These are phyloP conservation scores for Ashinkailepas kermadecensis DNA, from an alignment of 2,888 invertebrate species.

Conservation along the genomic window DNA sequence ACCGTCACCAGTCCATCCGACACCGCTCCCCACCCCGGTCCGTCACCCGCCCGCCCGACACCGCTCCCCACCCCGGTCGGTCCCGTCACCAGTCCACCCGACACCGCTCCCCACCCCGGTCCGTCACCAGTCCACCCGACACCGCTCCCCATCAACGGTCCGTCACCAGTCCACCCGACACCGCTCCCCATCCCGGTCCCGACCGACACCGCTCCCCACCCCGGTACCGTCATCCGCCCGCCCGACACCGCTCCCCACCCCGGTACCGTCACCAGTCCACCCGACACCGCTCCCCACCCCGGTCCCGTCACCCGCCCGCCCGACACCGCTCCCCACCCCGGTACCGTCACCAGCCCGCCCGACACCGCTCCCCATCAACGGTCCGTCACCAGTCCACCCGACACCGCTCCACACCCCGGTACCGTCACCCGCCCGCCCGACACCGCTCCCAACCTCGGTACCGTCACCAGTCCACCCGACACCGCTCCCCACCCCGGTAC, in stretches of 20 bases:
- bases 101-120: too few species aligned
- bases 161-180: background rate
- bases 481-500: too few species aligned
- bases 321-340: background rate
- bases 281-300: background rate
- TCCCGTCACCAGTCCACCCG: background rate
- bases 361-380: background rate
- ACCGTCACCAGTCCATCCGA: background rate
- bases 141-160: background rate
- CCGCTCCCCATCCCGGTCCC: background rate
- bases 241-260: background rate
- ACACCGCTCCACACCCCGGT: background rate
- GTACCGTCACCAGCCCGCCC: background rate
- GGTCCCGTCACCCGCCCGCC: background rate
- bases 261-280: background rate
- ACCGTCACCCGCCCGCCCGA: background rate
- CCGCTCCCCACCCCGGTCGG: background rate
- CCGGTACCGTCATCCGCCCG: background rate
- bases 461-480: too few species aligned
- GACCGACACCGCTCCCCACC: background rate
- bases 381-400: background rate
- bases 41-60: background rate
- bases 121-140: background rate
- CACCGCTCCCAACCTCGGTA: background rate
- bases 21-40: background rate